Evolutionary conservation across 2,797 vertebrate genomes (phyloP).

Genomic region (Chromis chromis): DNA sequence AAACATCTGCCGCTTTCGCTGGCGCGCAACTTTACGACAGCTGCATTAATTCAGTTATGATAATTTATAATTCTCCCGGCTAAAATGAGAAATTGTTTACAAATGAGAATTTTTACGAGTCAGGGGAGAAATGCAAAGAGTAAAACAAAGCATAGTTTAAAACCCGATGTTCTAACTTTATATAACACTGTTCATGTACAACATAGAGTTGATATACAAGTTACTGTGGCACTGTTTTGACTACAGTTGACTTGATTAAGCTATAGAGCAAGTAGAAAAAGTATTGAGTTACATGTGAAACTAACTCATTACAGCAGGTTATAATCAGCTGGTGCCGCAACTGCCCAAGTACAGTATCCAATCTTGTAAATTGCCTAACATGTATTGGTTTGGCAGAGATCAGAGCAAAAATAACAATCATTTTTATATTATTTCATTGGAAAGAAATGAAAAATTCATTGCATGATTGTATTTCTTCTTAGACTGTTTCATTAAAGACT

Average conservation of each 20-base stretch:
- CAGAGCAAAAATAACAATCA: too few relatives aligned
- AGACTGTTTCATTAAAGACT: not conserved
- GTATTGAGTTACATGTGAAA: too few relatives aligned
- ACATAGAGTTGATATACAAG: not conserved
- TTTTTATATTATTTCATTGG: too few relatives aligned
- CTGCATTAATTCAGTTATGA: slow-evolving; percentile 33
- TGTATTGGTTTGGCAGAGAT: too few relatives aligned
- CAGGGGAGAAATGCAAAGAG: not conserved
- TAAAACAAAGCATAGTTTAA: not conserved
- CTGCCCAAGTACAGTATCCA: too few relatives aligned
- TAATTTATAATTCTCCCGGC: not conserved
- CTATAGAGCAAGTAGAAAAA: too few relatives aligned
- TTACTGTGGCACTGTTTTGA: not conserved
- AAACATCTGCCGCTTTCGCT: slow-evolving; percentile 46
- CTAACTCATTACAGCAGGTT: too few relatives aligned
- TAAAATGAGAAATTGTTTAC: not conserved
- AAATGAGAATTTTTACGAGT: not conserved
- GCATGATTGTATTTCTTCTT: not conserved
- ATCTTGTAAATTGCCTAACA: too few relatives aligned
- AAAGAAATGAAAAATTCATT: too few relatives aligned
- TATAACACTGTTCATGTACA: not conserved
- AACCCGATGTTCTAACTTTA: not conserved
- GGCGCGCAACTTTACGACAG: slow-evolving; percentile 6
- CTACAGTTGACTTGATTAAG: not conserved
- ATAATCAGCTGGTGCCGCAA: too few relatives aligned